These are phyloP conservation scores for Centropus unirufus DNA, from an alignment of 2,113 vertebrate genomes.

Conservation along the genomic window DNA sequence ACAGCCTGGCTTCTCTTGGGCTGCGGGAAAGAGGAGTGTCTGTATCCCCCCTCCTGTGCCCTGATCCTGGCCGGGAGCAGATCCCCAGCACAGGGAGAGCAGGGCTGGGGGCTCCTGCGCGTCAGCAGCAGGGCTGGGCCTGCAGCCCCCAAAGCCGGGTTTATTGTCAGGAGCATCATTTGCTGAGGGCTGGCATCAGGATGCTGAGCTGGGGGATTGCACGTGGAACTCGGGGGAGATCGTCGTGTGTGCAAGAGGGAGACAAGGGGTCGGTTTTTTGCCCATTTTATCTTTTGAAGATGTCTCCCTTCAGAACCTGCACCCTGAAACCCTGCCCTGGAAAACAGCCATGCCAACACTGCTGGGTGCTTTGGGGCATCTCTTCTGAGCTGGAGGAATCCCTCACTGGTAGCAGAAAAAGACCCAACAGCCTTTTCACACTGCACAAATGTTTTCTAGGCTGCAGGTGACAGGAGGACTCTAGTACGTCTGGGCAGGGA, in stretches of 20 bases:
- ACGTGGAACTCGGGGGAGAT: background rate
- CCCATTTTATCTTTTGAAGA: background rate
- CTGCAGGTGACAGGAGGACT: background rate
- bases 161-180: background rate
- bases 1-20: background rate
- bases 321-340: background rate
- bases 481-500: constrained; percentile 2
- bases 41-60: background rate
- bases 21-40: background rate
- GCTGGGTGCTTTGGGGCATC: background rate
- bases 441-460: background rate
- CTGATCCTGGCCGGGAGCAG: rapidly evolving
- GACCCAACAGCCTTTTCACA: background rate
- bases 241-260: rapidly evolving
- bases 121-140: background rate
- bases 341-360: background rate
- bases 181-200: background rate
- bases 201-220: background rate
- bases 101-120: background rate
- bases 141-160: background rate
- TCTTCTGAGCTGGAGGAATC: background rate
- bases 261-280: background rate
- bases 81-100: background rate
- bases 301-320: background rate
- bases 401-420: background rate